Evolutionary conservation across 2,113 vertebrate species (phyloP).

Genomic region (Cathartes aura): DNA sequence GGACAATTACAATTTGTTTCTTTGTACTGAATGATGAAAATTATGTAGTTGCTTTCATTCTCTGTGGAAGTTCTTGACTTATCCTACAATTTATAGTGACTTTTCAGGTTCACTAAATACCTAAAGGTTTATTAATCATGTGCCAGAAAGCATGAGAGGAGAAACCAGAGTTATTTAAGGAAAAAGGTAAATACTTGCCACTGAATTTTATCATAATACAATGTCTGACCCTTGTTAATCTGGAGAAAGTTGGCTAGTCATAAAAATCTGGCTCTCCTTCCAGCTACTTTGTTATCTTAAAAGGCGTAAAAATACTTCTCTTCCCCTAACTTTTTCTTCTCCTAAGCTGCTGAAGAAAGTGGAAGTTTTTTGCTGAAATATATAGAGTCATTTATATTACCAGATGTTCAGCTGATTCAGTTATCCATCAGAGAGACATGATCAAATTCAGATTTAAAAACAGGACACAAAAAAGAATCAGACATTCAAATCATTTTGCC

Average conservation of each 20-base stretch:
- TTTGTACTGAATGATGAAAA: background rate
- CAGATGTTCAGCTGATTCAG: background rate
- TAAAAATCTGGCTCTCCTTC: background rate
- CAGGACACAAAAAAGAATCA: background rate
- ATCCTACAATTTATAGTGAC: background rate
- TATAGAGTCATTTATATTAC: background rate
- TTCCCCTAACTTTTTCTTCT: background rate
- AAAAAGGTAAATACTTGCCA: background rate
- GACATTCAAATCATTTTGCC: background rate
- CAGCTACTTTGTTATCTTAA: background rate
- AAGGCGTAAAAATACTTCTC: background rate
- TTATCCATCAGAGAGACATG: background rate
- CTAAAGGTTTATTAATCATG: background rate
- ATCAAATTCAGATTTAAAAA: background rate
- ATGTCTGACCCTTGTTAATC: background rate
- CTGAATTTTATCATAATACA: background rate
- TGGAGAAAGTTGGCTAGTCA: background rate
- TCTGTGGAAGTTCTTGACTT: background rate
- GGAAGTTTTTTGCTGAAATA: background rate
- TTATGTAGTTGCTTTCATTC: background rate
- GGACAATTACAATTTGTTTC: background rate
- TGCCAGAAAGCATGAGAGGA: background rate
- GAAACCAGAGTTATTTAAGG: background rate
- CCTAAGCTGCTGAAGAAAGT: background rate
- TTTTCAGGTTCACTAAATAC: background rate